Base-by-base conservation (phyloP, 2,888 invertebrate species). In the Tromatobia lineatoria region DNA sequence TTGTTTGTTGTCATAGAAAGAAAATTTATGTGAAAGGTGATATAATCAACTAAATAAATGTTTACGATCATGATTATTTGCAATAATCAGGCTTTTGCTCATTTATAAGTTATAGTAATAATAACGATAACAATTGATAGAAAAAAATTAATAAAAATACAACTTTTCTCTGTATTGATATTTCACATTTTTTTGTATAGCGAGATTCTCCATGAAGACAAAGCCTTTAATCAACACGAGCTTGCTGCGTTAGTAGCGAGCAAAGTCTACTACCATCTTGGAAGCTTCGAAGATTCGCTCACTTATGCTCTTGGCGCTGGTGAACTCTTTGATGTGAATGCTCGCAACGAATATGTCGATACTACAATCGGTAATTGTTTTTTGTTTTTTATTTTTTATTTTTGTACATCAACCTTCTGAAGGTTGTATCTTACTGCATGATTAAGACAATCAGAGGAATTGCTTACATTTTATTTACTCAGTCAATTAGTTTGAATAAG, bases 231-330 rank as follows among this genome's bases (percentile, higher is more conserved):
- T 50, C 97, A 99, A 92, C 97, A 98, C 91, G 97, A 99, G 91
- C 94, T 99, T 75, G 99, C 99, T 70, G 99, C 99, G 38, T 95
- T 99, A 88, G 98, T 99, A 6, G 99, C 99, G 7, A 99, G 99
- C 88, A 99, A 99, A 94, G 99, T 99, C 0, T 99, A 99, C 93
- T 99, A 99, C 94, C 99, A 99, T 94, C 95, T 99, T 87, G 99
- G 99, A 45, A 98, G 99, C 0, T 99, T 99, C 94, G 98, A 98
- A 93, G 99, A 99, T 94, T 99, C 99, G 0, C 94, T 99, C 86
- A 98, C 98, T n/a, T 99, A 98, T 94, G 99, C 99, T 29, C 95
- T 99, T 20, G 98, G 99, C 20, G 99, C 99, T 90, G 99, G 98
- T 20, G 97, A 98, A 89, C 95, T 99, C 23, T 99, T 99, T 94